Evolutionary conservation across 2,797 vertebrate genomes (phyloP).

Genomic region (Centropyge bicolor): DNA sequence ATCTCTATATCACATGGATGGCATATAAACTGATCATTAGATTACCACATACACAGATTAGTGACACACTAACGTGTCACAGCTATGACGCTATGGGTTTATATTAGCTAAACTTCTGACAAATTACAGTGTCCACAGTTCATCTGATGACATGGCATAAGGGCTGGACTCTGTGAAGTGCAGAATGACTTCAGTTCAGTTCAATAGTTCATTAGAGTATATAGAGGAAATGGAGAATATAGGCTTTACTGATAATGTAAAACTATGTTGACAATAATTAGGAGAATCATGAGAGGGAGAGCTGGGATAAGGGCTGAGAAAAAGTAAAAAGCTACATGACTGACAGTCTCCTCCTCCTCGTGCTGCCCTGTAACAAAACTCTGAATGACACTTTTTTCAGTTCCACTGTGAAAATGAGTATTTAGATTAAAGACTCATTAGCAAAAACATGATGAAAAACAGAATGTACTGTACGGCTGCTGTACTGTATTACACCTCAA

Average conservation of each 20-base stretch:
- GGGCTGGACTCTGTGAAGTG: not conserved
- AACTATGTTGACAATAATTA: not conserved
- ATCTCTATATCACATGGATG: slow-evolving; percentile 70
- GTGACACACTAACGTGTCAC: slow-evolving; percentile 51
- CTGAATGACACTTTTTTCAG: not conserved
- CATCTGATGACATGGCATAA: slow-evolving; percentile 8
- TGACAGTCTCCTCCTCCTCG: slow-evolving; percentile 2
- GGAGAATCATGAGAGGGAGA: not conserved
- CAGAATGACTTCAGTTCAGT: not conserved
- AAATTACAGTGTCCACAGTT: slow-evolving; percentile 11
- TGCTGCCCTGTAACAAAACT: slow-evolving; percentile 8
- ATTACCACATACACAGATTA: slow-evolving; percentile 74
- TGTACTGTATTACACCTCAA: not conserved
- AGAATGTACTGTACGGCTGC: not conserved
- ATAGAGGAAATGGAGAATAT: not conserved
- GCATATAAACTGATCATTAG: slow-evolving; percentile 73
- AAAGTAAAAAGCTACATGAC: not conserved
- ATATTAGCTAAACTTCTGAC: slow-evolving; percentile 5
- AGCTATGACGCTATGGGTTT: slow-evolving; percentile 6
- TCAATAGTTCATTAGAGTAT: not conserved
- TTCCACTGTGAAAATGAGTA: not conserved
- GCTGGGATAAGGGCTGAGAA: not conserved
- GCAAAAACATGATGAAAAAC: not conserved
- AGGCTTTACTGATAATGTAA: not conserved
- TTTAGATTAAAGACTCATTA: slow-evolving; percentile 5